Evolutionary conservation across 2,113 vertebrate species (phyloP), one percentile per base, ranked within the genome.

Genomic region (Petaurus breviceps): DNA sequence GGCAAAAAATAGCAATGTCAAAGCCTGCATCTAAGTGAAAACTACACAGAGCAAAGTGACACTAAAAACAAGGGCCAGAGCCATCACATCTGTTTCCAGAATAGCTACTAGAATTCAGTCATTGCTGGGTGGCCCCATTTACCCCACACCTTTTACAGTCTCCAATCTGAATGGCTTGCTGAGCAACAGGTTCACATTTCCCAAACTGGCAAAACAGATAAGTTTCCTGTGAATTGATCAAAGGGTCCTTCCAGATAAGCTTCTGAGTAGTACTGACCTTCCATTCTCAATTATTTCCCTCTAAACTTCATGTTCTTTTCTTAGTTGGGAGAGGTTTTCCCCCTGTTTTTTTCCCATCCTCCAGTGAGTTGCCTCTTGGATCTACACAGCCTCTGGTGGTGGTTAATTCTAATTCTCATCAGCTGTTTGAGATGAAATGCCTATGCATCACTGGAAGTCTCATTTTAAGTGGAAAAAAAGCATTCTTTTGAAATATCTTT

Each of bases 1-100:
- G 91, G 94, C 22, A 95, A 98, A 98, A 97, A 97, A 96, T 55
- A 26, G 1, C 52, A 61, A n/a, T 26, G 97, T 53, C 93, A 93
- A 84, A 84, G 19, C 0, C 68, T 84, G n/a, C 68, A 43, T 84
- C 68, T 43, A 43, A 84, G 19, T 84, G 68, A 84, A 84, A 84
- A 84, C 68, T 84, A n/a, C 68, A 84, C 14, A 77, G 68, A 43
- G 68, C 96, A 96, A 52, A 95, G 92, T 93, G n/a, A 51, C 23
- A 77, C 95, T 92, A 91, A 54, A 95, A 91, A 4, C 19, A 90
- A 97, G 92, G 77, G 97, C 93, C 49, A 95, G 57, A 25, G 95
- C 95, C 96, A 96, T 92, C 98, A 95, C 95, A 95, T n/a, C 2
- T 19, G 50, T 97, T 93, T 94, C 93, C 19, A 90, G 51, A 97